These are phyloP conservation scores for Himalopsyche japonica DNA, from an alignment of 2,888 invertebrate species.

Conservation along the genomic window DNA sequence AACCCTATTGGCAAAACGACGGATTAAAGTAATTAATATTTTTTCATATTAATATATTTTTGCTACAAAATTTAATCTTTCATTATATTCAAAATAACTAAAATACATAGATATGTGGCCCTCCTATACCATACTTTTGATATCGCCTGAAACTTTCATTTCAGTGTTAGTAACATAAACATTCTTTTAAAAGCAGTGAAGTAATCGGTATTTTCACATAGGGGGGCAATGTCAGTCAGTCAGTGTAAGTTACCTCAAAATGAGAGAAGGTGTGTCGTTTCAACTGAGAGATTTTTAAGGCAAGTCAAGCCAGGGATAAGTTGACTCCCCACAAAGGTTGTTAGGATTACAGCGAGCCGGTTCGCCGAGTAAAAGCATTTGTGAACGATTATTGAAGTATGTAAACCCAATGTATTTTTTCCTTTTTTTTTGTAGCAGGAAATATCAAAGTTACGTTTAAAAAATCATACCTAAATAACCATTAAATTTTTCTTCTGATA, in stretches of 20 bases:
- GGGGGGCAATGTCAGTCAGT: not conserved
- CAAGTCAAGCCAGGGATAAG: not conserved
- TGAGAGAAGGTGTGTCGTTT: conserved; percentile 24
- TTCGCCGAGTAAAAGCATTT: conserved; percentile 4
- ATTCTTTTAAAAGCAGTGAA: too few species aligned
- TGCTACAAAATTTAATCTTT: too few species aligned
- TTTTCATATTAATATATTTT: too few species aligned
- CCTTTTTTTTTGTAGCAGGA: not conserved
- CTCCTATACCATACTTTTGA: too few species aligned
- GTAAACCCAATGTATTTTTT: not conserved
- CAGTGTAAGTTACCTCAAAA: not conserved
- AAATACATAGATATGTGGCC: too few species aligned
- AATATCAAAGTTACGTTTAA: not conserved
- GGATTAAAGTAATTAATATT: too few species aligned
- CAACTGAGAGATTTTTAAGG: not conserved
- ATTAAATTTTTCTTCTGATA: too few species aligned
- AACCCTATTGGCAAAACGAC: too few species aligned
- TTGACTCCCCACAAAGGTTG: conserved; percentile 1
- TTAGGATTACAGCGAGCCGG: conserved; percentile 5
- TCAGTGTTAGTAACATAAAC: too few species aligned
- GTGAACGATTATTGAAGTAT: not conserved
- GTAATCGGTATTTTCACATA: not conserved
- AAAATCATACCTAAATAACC: too few species aligned
- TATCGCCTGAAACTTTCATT: too few species aligned
- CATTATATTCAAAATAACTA: too few species aligned